Percentiles rank a stretch among this genome's conserved stretches.
These are phyloP conservation scores for Melanostoma mellinum DNA, from an alignment of 2,888 invertebrate species.

Conservation along the genomic window DNA sequence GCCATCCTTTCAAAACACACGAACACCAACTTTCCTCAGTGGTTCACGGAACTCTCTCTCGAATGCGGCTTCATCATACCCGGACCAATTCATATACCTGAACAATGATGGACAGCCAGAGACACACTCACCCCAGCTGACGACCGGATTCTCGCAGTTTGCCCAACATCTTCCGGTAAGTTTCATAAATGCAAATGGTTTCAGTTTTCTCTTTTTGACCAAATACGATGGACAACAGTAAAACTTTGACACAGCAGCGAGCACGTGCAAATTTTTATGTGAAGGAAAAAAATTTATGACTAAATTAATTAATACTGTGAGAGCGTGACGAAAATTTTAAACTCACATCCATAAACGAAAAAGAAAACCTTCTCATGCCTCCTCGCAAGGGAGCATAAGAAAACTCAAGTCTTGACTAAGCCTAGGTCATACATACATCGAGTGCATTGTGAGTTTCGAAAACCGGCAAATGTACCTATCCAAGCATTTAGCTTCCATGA, in stretches of 20 bases:
- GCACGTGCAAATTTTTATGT: slow-evolving; percentile 20
- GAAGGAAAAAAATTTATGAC: slow-evolving; percentile 34
- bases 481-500: slow-evolving; percentile 8
- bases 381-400: background rate
- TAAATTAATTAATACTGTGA: slow-evolving; percentile 35
- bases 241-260: background rate
- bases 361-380: background rate
- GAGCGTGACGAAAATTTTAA: slow-evolving; percentile 40
- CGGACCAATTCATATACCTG: slow-evolving; percentile 80
- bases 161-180: slow-evolving; percentile 76
- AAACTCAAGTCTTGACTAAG: background rate
- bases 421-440: background rate
- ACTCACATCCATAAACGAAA: background rate
- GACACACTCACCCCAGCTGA: slow-evolving; percentile 69
- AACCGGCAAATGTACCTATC: background rate
- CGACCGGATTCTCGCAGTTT: slow-evolving; percentile 76
- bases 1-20: slow-evolving; percentile 79
- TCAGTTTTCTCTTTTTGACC: slow-evolving; percentile 42
- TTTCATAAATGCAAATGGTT: slow-evolving; percentile 16
- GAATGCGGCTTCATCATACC: slow-evolving; percentile 78
- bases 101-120: slow-evolving; percentile 76
- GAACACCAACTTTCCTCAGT: slow-evolving; percentile 59
- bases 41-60: slow-evolving; percentile 69
- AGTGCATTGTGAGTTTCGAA: background rate
- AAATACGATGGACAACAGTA: slow-evolving; percentile 10